Evolutionary conservation across 2,113 vertebrate genomes (phyloP).

Genomic region (Centropristis striata): DNA sequence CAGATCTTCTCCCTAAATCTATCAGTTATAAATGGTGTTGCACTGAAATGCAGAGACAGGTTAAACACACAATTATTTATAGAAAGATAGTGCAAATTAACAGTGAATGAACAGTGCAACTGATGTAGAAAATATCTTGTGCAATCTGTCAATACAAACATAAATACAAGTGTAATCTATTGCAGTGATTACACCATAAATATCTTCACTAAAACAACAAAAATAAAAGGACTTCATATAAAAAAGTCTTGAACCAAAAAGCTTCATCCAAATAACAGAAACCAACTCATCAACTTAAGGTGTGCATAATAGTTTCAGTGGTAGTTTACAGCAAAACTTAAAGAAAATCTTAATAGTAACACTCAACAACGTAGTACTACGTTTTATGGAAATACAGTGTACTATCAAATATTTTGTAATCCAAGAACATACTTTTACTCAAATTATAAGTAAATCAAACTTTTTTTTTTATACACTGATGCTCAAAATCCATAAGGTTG

Average conservation of each 20-base stretch:
- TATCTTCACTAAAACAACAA: conserved; percentile 9
- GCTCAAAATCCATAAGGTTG: not conserved
- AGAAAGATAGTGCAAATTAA: conserved; percentile 46
- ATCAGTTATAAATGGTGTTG: not conserved
- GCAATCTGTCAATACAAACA: conserved; percentile 55
- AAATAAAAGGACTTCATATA: conserved; percentile 8
- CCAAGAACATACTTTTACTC: not conserved
- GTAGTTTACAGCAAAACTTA: conserved; percentile 24
- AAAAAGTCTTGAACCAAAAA: conserved; percentile 15
- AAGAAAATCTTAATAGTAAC: conserved; percentile 7
- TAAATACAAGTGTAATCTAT: conserved; percentile 48
- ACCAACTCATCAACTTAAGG: conserved; percentile 25
- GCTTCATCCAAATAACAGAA: conserved; percentile 16
- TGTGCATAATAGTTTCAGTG: conserved; percentile 12
- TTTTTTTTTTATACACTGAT: not conserved
- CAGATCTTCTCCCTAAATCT: not conserved
- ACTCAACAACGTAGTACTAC: conserved; percentile 1
- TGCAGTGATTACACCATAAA: conserved; percentile 57
- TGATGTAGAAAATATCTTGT: conserved; percentile 15
- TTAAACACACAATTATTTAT: conserved; percentile 35
- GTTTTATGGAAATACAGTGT: not conserved
- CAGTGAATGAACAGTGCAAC: conserved; percentile 55
- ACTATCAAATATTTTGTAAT: not conserved
- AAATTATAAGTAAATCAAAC: not conserved
- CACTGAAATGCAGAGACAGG: conserved; percentile 18